Conservation (phyloP, 2,888 invertebrate species). For the Gordius sp. region DNA sequence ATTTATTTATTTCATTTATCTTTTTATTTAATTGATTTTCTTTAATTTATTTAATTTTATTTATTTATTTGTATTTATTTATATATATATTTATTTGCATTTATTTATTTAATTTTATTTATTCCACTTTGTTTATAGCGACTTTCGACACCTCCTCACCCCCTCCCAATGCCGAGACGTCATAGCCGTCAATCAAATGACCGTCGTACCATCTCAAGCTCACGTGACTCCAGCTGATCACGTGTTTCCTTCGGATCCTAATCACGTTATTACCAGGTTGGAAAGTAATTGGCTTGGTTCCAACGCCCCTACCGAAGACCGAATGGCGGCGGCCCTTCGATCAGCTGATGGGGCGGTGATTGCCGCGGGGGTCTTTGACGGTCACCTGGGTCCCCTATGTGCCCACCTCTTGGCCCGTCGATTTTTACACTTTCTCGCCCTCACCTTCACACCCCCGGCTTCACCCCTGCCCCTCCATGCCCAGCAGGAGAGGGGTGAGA, state of each 20-base stretch:
- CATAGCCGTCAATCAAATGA: not conserved
- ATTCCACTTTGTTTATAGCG: too few species aligned
- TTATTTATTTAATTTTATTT: too few species aligned
- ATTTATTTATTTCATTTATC: too few species aligned
- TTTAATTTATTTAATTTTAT: too few species aligned
- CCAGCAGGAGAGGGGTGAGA: too few species aligned
- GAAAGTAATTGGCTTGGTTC: not conserved
- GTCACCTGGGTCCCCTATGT: not conserved
- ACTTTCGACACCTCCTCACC: too few species aligned
- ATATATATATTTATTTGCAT: too few species aligned
- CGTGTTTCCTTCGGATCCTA: too few species aligned
- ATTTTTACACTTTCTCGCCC: not conserved
- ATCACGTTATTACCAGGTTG: not conserved
- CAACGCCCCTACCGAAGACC: not conserved
- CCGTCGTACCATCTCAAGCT: not conserved
- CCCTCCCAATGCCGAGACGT: not conserved
- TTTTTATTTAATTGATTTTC: too few species aligned
- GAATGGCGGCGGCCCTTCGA: not conserved
- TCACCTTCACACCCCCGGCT: not conserved
- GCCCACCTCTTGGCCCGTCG: not conserved
- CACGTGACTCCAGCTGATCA: not conserved
- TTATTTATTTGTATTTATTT: too few species aligned
- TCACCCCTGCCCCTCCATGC: too few species aligned
- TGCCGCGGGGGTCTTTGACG: constrained; percentile 9
- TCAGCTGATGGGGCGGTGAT: not conserved